A percentile compares a stretch with the other conserved stretches of the same genome.
These are phyloP conservation scores for Trileptium ribeirensis DNA, from an alignment of 2,888 invertebrate species.

Conservation along the genomic window DNA sequence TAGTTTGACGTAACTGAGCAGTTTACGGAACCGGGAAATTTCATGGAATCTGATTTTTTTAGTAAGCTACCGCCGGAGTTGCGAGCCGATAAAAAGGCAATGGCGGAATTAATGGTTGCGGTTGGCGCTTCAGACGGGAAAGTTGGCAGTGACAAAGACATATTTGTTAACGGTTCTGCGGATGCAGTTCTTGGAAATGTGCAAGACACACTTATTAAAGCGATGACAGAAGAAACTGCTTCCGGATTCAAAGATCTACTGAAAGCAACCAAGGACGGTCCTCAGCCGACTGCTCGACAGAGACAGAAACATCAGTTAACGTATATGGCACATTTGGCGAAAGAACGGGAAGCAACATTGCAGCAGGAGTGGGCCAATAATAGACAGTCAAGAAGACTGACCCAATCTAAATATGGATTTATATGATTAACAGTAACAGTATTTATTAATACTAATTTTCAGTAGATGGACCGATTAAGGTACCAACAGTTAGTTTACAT, in stretches of 20 bases:
- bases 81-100: not conserved
- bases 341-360: conserved; percentile 83
- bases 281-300: conserved; percentile 4
- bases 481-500: too few relatives aligned
- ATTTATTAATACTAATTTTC: too few relatives aligned
- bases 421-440: too few relatives aligned
- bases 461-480: too few relatives aligned
- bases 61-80: not conserved
- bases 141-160: too few relatives aligned
- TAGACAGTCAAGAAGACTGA: conserved; percentile 71
- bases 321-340: conserved; percentile 60
- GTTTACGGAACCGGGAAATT: not conserved
- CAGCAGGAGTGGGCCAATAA: conserved; percentile 89
- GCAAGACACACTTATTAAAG: not conserved
- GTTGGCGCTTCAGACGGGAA: not conserved
- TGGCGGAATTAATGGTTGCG: not conserved
- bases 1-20: too few relatives aligned
- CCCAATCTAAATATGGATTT: conserved; percentile 93
- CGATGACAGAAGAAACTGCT: not conserved
- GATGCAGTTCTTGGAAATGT: conserved; percentile 12
- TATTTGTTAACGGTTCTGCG: not conserved
- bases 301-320: conserved; percentile 12
- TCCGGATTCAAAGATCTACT: not conserved
- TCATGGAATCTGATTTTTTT: not conserved
- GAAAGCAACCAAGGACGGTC: not conserved